These are phyloP conservation scores for Vanessa atalanta DNA, from an alignment of 1,140 invertebrate species.

Conservation along the genomic window DNA sequence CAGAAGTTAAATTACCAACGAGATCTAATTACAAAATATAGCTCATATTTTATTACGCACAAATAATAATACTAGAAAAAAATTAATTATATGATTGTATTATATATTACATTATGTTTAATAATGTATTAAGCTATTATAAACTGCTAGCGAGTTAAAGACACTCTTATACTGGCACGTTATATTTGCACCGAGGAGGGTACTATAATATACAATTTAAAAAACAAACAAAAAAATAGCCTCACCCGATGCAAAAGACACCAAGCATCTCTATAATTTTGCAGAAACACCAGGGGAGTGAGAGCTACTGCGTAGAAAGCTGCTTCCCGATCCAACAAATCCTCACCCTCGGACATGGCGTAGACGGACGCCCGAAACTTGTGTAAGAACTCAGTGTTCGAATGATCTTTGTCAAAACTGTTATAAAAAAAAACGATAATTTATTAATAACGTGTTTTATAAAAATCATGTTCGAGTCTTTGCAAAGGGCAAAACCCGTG, in stretches of 20 bases:
- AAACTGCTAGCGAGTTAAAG: no score
- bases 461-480: background rate
- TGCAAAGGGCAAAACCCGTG: no score
- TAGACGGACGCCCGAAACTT: constrained; percentile 59
- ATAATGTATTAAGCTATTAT: no score
- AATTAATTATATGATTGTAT: no score
- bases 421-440: background rate
- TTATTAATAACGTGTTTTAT: background rate
- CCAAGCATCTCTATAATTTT: constrained; percentile 65
- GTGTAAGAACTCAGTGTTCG: constrained; percentile 60
- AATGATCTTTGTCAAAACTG: constrained; percentile 57
- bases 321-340: constrained; percentile 60
- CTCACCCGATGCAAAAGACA: constrained; percentile 66
- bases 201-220: no score
- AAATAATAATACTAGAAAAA: no score
- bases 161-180: no score
- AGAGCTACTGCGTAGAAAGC: constrained; percentile 60
- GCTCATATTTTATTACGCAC: no score
- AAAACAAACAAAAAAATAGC: background rate
- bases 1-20: no score
- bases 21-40: no score
- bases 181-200: no score
- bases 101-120: no score
- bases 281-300: constrained; percentile 62
- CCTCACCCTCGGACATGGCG: constrained; percentile 56